phyloP scores from a whole-genome alignment of 2,888 invertebrate genomes.

The Teleogryllus oceanicus region DNA sequence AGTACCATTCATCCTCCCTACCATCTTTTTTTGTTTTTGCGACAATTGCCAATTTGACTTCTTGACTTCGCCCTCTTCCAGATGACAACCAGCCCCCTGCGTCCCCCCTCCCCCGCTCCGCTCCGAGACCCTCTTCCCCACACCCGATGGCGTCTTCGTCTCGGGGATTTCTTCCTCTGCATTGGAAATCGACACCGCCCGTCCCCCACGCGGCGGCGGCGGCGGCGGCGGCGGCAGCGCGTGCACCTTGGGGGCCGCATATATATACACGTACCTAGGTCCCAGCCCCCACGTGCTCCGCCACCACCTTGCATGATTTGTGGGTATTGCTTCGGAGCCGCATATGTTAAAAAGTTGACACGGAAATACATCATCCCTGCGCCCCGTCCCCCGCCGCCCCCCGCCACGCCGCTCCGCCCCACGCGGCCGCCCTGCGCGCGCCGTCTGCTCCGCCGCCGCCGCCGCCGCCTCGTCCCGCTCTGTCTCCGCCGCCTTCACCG shows the following conservation, averaged over 20 bases:
- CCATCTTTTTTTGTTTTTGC: too few species aligned
- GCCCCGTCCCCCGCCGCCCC: constrained; percentile 21
- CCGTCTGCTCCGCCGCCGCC: not conserved
- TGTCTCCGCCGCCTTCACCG: not conserved
- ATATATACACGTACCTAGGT: not conserved
- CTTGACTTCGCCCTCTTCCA: too few species aligned
- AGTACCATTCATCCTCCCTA: too few species aligned
- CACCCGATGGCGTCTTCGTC: too few species aligned
- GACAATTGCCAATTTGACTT: too few species aligned
- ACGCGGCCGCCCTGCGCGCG: not conserved
- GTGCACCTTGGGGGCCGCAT: not conserved
- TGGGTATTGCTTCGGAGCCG: constrained; percentile 30
- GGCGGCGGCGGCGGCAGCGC: not conserved
- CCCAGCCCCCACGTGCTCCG: not conserved
- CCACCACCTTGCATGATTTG: constrained; percentile 30
- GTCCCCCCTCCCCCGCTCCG: too few species aligned
- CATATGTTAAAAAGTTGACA: constrained; percentile 34
- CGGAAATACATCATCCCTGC: constrained; percentile 29
- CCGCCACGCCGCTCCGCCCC: not conserved
- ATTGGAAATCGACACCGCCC: constrained; percentile 28
- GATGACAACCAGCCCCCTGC: too few species aligned
- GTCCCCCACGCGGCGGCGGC: not conserved
- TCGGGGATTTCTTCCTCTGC: not conserved
- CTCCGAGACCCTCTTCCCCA: too few species aligned
- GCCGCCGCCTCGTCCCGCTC: not conserved